phyloP scores from a whole-genome alignment of 2,888 invertebrate species.

The Dromius quadrimaculatus region DNA sequence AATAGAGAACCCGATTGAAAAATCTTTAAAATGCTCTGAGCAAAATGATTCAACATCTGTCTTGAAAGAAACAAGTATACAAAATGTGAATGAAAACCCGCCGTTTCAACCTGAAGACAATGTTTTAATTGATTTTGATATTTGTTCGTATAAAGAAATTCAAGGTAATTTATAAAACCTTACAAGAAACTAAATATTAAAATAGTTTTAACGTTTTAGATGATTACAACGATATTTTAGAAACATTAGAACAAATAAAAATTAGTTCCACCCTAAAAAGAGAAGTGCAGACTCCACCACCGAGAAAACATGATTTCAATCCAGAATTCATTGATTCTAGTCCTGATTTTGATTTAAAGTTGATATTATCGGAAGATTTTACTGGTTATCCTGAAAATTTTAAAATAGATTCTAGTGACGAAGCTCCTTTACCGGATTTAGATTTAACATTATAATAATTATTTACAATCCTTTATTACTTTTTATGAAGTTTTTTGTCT shows the following conservation, averaged over 20 bases:
- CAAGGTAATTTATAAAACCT: slow-evolving; percentile 20
- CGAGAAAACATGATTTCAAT: background rate
- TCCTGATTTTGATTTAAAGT: too few relatives aligned
- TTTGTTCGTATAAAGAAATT: slow-evolving; percentile 32
- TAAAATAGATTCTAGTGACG: too few relatives aligned
- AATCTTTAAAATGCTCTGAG: too few relatives aligned
- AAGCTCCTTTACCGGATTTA: too few relatives aligned
- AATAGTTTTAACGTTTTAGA: slow-evolving; percentile 2
- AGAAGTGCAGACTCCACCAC: slow-evolving; percentile 17
- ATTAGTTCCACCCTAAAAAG: background rate
- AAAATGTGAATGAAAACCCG: background rate
- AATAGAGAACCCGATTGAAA: too few relatives aligned
- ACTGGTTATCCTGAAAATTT: too few relatives aligned
- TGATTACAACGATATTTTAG: slow-evolving; percentile 19
- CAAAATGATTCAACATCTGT: background rate
- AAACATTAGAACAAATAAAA: too few relatives aligned
- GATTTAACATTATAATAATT: too few relatives aligned
- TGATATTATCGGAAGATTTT: too few relatives aligned
- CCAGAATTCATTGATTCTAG: background rate
- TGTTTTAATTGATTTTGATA: slow-evolving; percentile 27
- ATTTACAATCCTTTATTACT: too few relatives aligned
- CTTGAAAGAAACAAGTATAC: background rate
- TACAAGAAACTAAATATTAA: background rate
- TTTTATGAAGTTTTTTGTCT: too few relatives aligned
- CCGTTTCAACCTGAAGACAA: background rate